Evolutionary conservation across 2,113 vertebrate genomes (phyloP), one percentile per base, ranked within the genome.

Genomic region (Callionymus lyra): DNA sequence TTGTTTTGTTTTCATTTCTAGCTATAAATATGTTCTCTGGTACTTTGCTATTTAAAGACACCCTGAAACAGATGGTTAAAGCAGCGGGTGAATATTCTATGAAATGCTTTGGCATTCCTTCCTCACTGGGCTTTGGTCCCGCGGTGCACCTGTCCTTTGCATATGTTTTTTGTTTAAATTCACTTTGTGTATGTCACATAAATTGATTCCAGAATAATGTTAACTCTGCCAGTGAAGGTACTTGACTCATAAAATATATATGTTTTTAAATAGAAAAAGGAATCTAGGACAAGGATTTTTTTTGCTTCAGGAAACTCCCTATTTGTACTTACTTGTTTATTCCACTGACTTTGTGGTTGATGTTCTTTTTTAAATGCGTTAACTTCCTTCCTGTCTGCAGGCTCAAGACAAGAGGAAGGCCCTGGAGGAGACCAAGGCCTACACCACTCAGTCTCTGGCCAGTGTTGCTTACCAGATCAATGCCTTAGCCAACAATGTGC

Each of bases 391-490:
- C 44, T 21, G 31, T 59, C 16, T 70, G 38, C 58, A 99, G 94
- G 93, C 95, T 70, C 88, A 92, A 81, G 95, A 98, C 84, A 98
- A 98, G 85, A 91, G 90, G 84, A 97, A 98, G 87, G 95, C 95
- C 58, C 85, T 98, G 83, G 95, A 98, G 82, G 95, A 98, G 85
- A 98, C 95, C 82, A 98, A 98, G 89, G 93, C 95, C 51, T 98
- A 98, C 60, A 98, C 95, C 64, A 98, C 95, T 62, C 95, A 98
- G 47, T 98, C 95, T 76, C 83, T 98, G 86, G 95, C 95, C 70
- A 98, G 94, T 39, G 95, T 98, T 74, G 94, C 94, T 81, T 98
- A 98, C 85, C 95, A 98, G 83, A 98, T 98, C 85, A 98, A 98
- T 86, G 94, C 94, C 75, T 79, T 98, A 87, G 95, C 94, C 64